These are phyloP conservation scores for Drosophila picticornis DNA, from an alignment of 2,888 invertebrate genomes.

Conservation along the genomic window DNA sequence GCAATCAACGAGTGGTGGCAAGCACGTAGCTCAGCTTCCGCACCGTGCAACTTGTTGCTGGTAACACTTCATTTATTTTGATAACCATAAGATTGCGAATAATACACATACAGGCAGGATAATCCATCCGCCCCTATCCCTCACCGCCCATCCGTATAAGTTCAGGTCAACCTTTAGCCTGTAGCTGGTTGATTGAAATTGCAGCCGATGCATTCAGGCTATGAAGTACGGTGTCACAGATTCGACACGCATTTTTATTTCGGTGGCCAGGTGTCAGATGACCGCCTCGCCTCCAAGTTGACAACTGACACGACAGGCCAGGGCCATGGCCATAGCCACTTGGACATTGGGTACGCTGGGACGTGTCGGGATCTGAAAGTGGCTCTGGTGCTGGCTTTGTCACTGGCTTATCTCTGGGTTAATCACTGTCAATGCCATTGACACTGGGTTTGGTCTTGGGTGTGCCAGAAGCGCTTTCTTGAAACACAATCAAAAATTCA, in stretches of 20 bases:
- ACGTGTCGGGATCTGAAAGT: not conserved
- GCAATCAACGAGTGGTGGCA: constrained; percentile 55
- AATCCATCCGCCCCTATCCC: not conserved
- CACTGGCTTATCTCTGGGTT: constrained; percentile 18
- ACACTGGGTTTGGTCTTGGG: constrained; percentile 38
- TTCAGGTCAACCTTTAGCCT: constrained; percentile 75
- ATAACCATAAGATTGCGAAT: constrained; percentile 80
- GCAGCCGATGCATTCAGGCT: constrained; percentile 45
- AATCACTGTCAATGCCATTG: constrained; percentile 41
- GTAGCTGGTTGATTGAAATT: constrained; percentile 74
- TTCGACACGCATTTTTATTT: constrained; percentile 74
- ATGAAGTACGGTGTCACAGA: constrained; percentile 24
- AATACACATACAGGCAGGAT: constrained; percentile 27
- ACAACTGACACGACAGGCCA: constrained; percentile 72
- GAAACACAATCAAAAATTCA: constrained; percentile 14
- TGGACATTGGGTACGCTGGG: not conserved
- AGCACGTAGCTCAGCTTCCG: constrained; percentile 73
- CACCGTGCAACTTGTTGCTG: constrained; percentile 72
- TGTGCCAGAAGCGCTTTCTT: constrained; percentile 19
- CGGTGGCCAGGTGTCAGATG: constrained; percentile 69
- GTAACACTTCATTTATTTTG: constrained; percentile 81
- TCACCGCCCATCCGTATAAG: constrained; percentile 6
- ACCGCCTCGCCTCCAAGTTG: constrained; percentile 66
- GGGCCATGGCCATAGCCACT: constrained; percentile 33
- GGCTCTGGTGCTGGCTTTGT: not conserved